Percentiles rank a stretch among this genome's conserved stretches.
These are phyloP conservation scores for Falcunculus frontatus DNA, from an alignment of 2,113 vertebrate species.

Conservation along the genomic window DNA sequence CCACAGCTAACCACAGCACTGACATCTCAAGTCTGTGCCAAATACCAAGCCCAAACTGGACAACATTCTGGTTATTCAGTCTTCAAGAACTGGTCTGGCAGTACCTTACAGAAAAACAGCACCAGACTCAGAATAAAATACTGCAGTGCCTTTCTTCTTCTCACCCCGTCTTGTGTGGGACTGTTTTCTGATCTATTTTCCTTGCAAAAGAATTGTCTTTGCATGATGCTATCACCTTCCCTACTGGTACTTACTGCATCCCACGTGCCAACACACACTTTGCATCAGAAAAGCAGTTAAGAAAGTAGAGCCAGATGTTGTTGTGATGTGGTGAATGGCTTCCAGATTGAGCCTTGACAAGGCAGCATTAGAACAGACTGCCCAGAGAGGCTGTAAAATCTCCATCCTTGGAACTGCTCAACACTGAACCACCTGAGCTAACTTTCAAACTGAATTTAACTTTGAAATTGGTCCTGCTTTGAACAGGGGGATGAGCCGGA, in stretches of 20 bases:
- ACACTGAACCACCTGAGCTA: background rate
- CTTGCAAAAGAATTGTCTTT: background rate
- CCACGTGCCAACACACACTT: background rate
- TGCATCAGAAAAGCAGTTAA: background rate
- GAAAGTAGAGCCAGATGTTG: constrained; percentile 19
- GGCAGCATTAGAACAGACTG: background rate
- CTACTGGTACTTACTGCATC: background rate
- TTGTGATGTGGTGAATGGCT: background rate
- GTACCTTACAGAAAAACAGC: background rate
- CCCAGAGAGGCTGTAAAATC: background rate
- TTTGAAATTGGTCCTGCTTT: background rate
- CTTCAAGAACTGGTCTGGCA: background rate
- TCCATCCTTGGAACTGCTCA: background rate
- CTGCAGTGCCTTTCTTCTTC: background rate
- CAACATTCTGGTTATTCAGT: background rate
- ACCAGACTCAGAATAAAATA: background rate
- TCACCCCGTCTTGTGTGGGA: background rate
- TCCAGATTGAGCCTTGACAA: background rate
- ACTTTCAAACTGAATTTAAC: background rate
- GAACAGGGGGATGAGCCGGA: background rate
- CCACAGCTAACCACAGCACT: background rate
- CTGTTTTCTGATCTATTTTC: background rate
- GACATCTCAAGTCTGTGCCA: background rate
- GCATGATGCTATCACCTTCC: background rate
- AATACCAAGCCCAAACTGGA: background rate